These are phyloP conservation scores for Psococerastis gibbosa DNA, from an alignment of 2,888 invertebrate genomes.

Conservation along the genomic window DNA sequence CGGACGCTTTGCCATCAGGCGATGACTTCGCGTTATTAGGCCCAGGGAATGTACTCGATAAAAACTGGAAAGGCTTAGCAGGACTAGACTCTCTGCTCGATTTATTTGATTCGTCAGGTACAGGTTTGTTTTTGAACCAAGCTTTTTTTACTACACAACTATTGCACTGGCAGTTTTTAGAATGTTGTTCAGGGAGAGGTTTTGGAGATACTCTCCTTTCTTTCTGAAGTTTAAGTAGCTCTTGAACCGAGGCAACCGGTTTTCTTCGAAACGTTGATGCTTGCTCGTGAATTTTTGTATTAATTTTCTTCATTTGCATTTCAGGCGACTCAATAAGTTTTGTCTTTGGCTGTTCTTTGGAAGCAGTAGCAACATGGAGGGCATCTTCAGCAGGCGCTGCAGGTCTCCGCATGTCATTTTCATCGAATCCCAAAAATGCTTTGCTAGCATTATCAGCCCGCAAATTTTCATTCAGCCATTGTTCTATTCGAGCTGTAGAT, in stretches of 20 bases:
- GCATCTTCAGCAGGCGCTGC: neutral
- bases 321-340: neutral
- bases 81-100: constrained; percentile 13
- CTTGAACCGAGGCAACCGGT: constrained; percentile 3
- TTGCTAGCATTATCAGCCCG: too few species aligned
- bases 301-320: too few species aligned
- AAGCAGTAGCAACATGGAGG: neutral
- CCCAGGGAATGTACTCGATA: constrained; percentile 9
- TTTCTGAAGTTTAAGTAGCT: neutral
- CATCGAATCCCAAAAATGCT: too few species aligned
- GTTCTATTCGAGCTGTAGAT: constrained; percentile 48
- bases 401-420: too few species aligned
- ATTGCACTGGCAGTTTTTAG: neutral
- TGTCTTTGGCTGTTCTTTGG: neutral
- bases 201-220: neutral
- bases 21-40: too few species aligned
- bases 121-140: constrained; percentile 3
- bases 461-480: constrained; percentile 39
- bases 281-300: too few species aligned
- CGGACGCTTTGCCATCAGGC: neutral
- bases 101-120: constrained; percentile 21
- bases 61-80: neutral
- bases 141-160: neutral
- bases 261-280: too few species aligned
- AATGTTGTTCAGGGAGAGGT: neutral